phyloP scores from a whole-genome alignment of 2,888 invertebrate genomes.

The Leucoma salicis region DNA sequence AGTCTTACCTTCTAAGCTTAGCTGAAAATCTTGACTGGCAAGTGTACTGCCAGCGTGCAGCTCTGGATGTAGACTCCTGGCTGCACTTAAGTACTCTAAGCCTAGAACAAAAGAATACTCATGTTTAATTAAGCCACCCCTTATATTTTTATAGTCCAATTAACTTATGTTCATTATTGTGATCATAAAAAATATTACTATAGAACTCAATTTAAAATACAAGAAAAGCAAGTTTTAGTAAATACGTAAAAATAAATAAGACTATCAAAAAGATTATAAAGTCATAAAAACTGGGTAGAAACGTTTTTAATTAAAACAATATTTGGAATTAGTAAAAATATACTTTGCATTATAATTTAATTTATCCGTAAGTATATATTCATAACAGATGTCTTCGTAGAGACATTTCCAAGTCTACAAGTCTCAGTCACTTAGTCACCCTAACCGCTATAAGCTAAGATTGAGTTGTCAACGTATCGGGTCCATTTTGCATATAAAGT shows the following conservation, averaged over 20 bases:
- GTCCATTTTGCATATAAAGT: slow-evolving; percentile 66
- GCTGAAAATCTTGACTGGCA: slow-evolving; percentile 94
- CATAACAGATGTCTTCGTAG: slow-evolving; percentile 34
- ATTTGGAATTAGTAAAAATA: slow-evolving; percentile 8
- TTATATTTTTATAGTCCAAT: too few relatives aligned
- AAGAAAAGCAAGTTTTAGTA: too few relatives aligned
- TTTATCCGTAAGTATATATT: too few relatives aligned
- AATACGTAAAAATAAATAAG: not conserved
- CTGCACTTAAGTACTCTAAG: slow-evolving; percentile 75
- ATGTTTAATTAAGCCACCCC: too few relatives aligned
- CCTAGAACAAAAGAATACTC: slow-evolving; percentile 58
- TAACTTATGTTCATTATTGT: too few relatives aligned
- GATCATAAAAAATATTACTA: too few relatives aligned
- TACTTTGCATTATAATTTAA: slow-evolving; percentile 14
- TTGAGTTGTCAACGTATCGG: slow-evolving; percentile 67
- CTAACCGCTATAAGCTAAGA: slow-evolving; percentile 47
- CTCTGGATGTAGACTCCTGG: slow-evolving; percentile 81
- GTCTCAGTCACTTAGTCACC: slow-evolving; percentile 41
- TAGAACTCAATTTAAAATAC: too few relatives aligned
- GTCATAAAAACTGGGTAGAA: slow-evolving; percentile 1
- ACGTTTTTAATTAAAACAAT: not conserved
- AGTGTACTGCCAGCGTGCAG: slow-evolving; percentile 84
- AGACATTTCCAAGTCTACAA: slow-evolving; percentile 29
- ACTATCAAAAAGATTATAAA: not conserved
- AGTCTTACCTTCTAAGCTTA: slow-evolving; percentile 91